Evolutionary conservation across 2,113 vertebrate species (phyloP), one percentile per base, ranked within the genome.

Genomic region (Trichechus manatus): DNA sequence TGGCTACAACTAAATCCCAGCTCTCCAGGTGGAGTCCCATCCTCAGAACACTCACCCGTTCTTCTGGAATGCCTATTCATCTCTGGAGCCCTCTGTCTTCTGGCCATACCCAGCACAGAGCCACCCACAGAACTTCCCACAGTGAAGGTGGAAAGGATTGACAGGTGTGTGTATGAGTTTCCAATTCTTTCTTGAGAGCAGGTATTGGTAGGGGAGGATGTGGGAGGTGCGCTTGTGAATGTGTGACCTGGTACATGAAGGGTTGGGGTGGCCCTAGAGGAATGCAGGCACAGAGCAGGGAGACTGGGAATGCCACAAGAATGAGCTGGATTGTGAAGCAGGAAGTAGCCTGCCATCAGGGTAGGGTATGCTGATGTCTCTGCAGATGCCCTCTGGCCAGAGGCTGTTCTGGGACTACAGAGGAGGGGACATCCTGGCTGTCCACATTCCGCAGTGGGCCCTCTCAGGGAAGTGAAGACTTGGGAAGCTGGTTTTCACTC

Each of bases 111-210:
- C n/a, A 50, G 75, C 0, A 17, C 0, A 82, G n/a, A 78, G 29
- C 56, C 5, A 20, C 6, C 19, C 19, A 22, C 42, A 0, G 7
- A 25, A 20, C 36, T 6, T 29, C 31, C 1, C 17, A 2, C 0
- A 4, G 31, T 17, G 9, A 39, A 39, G 61, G 42, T 36, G 3
- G 15, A 14, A 50, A 63, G 8, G 20, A 20, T 4, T 5, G 8
- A 2, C 4, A 6, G 25, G 33, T 11, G 63, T 19, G 20, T 19
- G 0, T 5, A 31, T 8, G 17, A 5, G 59, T 23, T 44, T 70
- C 63, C 8, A 20, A 8, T n/a, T 22, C 56, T 80, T 59, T 86
- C 47, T 87, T 33, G 77, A 75, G 93, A 74, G 42, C 22, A n/a
- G 36, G 22, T 14, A 1, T 42, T 79, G 77, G 77, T 33, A 53